Conservation (phyloP, 2,888 invertebrate species). For the Drosophila koepferae region DNA sequence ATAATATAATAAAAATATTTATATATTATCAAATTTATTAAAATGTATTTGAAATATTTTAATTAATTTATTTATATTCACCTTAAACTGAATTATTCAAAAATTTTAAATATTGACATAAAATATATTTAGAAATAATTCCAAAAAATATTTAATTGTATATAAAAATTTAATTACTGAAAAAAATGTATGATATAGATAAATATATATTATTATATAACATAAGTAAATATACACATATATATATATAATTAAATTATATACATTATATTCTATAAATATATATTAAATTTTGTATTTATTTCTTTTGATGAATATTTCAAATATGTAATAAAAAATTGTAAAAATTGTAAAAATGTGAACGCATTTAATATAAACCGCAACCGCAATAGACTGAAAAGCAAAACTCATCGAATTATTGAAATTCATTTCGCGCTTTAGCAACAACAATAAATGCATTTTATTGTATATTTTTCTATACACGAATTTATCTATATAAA, state of each 20-base stretch:
- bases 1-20: too few species aligned
- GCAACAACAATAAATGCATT: slow-evolving; percentile 16
- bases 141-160: neutral
- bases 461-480: neutral
- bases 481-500: neutral
- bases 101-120: neutral
- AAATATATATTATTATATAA: neutral
- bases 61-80: too few species aligned
- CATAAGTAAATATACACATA: neutral
- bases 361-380: slow-evolving; percentile 22
- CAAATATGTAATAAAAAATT: slow-evolving; percentile 45
- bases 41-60: too few species aligned
- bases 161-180: too few species aligned
- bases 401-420: slow-evolving; percentile 51
- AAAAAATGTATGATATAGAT: neutral
- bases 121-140: neutral
- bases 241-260: neutral
- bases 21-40: too few species aligned
- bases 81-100: too few species aligned
- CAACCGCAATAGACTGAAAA: slow-evolving; percentile 42
- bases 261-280: neutral
- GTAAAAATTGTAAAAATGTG: slow-evolving; percentile 48
- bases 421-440: slow-evolving; percentile 40
- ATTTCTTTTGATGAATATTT: slow-evolving; percentile 32
- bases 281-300: neutral